Percentiles rank a stretch among this genome's conserved stretches.
phyloP scores from a whole-genome alignment of 1,140 invertebrate species.

The Cheumatopsyche charites region DNA sequence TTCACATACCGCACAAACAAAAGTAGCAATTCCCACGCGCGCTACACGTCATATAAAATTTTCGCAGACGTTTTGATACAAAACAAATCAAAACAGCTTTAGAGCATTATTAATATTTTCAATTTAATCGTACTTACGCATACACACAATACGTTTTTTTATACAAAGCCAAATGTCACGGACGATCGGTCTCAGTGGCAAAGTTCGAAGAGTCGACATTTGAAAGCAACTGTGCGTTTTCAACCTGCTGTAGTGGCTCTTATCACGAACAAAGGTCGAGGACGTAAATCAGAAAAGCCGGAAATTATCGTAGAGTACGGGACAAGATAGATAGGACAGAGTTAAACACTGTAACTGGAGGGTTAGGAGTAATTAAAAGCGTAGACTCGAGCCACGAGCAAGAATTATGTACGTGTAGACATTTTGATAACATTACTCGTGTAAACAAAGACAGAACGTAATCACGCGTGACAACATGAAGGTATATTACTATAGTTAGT shows the following conservation, averaged over 20 bases:
- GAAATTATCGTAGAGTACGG: too few relatives aligned
- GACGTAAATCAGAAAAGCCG: slow-evolving; percentile 7
- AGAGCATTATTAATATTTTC: neutral
- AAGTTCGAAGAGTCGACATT: neutral
- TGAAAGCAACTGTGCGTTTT: slow-evolving; percentile 8
- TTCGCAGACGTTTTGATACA: neutral
- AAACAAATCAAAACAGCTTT: neutral
- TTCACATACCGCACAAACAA: neutral
- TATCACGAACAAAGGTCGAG: slow-evolving; percentile 13
- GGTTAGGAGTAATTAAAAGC: too few relatives aligned
- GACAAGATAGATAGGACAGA: too few relatives aligned
- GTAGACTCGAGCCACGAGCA: too few relatives aligned
- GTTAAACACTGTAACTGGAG: too few relatives aligned
- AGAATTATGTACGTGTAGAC: too few relatives aligned
- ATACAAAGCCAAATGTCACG: slow-evolving; percentile 2
- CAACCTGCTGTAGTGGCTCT: neutral
- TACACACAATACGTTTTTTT: neutral
- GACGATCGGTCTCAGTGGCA: neutral
- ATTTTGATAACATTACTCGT: too few relatives aligned
- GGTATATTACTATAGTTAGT: too few relatives aligned
- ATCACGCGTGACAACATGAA: too few relatives aligned
- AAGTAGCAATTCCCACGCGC: slow-evolving; percentile 2
- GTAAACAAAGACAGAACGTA: too few relatives aligned
- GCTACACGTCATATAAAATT: neutral
- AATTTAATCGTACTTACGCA: neutral